phyloP scores from a whole-genome alignment of 2,797 vertebrate species.

The Halcyon chelicuti region DNA sequence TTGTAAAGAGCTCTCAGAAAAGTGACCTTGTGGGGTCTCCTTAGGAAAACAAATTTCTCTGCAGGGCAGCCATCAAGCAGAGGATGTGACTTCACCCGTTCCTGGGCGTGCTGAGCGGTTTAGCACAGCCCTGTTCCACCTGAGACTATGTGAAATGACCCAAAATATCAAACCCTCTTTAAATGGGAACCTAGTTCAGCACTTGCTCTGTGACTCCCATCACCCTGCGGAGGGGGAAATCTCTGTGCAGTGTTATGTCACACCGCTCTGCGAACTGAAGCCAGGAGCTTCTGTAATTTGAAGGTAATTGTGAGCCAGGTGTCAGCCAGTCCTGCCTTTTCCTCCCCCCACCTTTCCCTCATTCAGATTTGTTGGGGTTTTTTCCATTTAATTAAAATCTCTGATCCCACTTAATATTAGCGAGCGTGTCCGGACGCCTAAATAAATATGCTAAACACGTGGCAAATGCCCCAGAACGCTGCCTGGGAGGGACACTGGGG shows the following conservation, averaged over 20 bases:
- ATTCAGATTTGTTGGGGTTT: neutral
- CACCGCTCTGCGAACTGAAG: neutral
- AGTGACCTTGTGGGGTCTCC: neutral
- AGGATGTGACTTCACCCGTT: accelerated
- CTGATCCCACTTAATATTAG: neutral
- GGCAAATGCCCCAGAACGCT: neutral
- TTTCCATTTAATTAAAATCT: conserved; percentile 12
- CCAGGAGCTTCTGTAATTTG: neutral
- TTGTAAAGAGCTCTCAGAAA: neutral
- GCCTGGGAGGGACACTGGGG: neutral
- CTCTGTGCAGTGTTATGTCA: accelerated
- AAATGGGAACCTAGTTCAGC: neutral
- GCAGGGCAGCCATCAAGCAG: accelerated
- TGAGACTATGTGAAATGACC: neutral
- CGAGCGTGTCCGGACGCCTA: neutral
- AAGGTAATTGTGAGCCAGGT: neutral
- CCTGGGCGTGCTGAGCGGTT: neutral
- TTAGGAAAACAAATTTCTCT: neutral
- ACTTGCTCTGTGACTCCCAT: neutral
- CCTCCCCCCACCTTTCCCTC: neutral
- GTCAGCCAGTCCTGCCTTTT: neutral
- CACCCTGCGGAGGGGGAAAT: neutral
- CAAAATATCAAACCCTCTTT: neutral
- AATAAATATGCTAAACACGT: neutral
- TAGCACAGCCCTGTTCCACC: neutral